A percentile compares a stretch with the other conserved stretches of the same genome.
Evolutionary conservation across 2,888 invertebrate genomes (phyloP).

Genomic region (Drosophila formosana): DNA sequence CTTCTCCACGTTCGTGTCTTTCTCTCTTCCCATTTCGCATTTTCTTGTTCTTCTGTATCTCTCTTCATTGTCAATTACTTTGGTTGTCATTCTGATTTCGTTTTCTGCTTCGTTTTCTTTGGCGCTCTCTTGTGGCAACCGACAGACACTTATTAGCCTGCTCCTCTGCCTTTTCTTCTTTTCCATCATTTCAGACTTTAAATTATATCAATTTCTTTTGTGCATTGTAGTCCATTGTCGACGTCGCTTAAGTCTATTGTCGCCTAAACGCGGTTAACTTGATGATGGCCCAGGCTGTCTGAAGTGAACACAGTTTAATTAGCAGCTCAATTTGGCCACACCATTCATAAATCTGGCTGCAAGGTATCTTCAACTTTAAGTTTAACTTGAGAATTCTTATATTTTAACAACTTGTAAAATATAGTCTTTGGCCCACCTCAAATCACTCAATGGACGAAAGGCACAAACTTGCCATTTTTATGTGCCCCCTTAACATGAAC

Average conservation of each 20-base stretch:
- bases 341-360: background rate
- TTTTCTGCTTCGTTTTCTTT: slow-evolving; percentile 9
- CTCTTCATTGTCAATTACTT: slow-evolving; percentile 56
- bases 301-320: slow-evolving; percentile 46
- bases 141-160: slow-evolving; percentile 58
- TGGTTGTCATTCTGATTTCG: slow-evolving; percentile 43
- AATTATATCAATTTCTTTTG: slow-evolving; percentile 65
- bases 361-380: background rate
- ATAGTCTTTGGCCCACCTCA: background rate
- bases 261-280: slow-evolving; percentile 61
- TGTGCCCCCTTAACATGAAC: slow-evolving; percentile 49
- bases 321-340: slow-evolving; percentile 6
- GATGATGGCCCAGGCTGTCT: slow-evolving; percentile 25
- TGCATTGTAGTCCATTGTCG: slow-evolving; percentile 36
- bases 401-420: no score
- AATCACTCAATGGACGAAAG: slow-evolving; percentile 44
- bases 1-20: background rate
- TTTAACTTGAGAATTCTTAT: background rate
- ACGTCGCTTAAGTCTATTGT: slow-evolving; percentile 58
- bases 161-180: slow-evolving; percentile 23
- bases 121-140: slow-evolving; percentile 36
- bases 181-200: slow-evolving; percentile 24
- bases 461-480: slow-evolving; percentile 60
- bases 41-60: background rate
- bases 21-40: background rate